Evolutionary conservation across 2,888 invertebrate genomes (phyloP), one percentile per base, ranked within the genome.

Genomic region (Cheilosia vulpina): DNA sequence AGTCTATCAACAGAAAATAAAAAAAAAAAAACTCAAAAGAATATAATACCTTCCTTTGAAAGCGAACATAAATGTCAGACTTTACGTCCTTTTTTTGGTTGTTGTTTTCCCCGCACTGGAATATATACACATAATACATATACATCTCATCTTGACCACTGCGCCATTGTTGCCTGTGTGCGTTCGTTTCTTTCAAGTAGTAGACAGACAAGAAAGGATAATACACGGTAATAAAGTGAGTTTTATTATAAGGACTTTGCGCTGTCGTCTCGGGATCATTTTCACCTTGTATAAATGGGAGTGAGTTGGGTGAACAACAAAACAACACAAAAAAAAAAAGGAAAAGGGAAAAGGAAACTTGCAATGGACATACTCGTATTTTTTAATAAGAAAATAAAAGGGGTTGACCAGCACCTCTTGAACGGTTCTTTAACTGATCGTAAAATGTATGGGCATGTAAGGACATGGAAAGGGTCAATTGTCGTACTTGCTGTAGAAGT

Each of bases 361-460:
- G 68, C 38, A 53, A 24, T 31, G 43, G n/a, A 55, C 43, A 19
- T 43, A 34, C 31, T 66, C 21, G 21, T 11, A 13, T 13, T 15
- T 31, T 15, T 45, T 69, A 53, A 76, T 52, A 62, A 57, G 43
- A 60, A 79, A 58, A 78, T 47, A 62, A 57, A 84, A 85, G 72
- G 85, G 85, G 76, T 85, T 81, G 85, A 85, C 85, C 85, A 68
- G 72, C 34, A 27, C 62, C 65, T 58, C 68, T 81, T 72, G 71
- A 75, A 79, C 72, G 55, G 72, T 85, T 45, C 66, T 72, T 85
- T 85, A 81, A 81, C 80, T 77, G 80, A 85, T 85, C 80, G 19
- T 81, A 85, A 85, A 85, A 85, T 81, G 85, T 81, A 85, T 85
- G 81, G 81, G 76, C 85, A 68, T 85, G 85, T 85, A 80, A 81